Conservation (phyloP, 2,888 invertebrate genomes). For the Chrysina gloriosa region DNA sequence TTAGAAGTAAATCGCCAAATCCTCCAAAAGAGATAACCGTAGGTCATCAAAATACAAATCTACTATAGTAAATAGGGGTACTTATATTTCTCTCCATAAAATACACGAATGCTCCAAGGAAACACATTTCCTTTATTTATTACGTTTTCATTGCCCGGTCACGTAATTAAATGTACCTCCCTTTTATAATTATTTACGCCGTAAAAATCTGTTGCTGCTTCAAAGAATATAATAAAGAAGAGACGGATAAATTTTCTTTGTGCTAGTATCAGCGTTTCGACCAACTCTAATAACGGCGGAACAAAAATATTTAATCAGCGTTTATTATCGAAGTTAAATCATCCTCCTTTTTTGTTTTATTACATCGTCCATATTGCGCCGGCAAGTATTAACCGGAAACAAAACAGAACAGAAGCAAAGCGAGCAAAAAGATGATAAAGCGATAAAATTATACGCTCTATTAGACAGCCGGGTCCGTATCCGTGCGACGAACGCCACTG, state of each 20-base stretch:
- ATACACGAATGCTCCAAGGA: too few species aligned
- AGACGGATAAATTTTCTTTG: not conserved
- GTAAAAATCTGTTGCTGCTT: not conserved
- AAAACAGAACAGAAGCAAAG: not conserved
- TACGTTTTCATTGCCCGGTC: too few species aligned
- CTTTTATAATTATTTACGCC: not conserved
- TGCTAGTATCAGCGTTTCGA: not conserved
- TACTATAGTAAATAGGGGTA: too few species aligned
- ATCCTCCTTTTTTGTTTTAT: slow-evolving; percentile 22
- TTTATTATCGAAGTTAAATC: slow-evolving; percentile 23
- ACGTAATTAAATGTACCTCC: not conserved
- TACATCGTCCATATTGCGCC: slow-evolving; percentile 6
- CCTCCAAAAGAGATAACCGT: too few species aligned
- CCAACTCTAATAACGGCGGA: slow-evolving; percentile 8
- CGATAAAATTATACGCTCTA: slow-evolving; percentile 30
- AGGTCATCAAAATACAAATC: too few species aligned
- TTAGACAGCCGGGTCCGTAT: not conserved
- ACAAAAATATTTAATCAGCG: slow-evolving; percentile 27
- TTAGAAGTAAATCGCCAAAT: too few species aligned
- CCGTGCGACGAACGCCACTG: slow-evolving; percentile 21
- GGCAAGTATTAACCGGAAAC: slow-evolving; percentile 22
- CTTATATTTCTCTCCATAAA: too few species aligned
- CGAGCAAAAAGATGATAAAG: not conserved
- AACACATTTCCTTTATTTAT: too few species aligned
- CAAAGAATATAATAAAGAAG: not conserved